Evolutionary conservation across 2,888 invertebrate species (phyloP).

Genomic region (Agonopterix alstromeriana): DNA sequence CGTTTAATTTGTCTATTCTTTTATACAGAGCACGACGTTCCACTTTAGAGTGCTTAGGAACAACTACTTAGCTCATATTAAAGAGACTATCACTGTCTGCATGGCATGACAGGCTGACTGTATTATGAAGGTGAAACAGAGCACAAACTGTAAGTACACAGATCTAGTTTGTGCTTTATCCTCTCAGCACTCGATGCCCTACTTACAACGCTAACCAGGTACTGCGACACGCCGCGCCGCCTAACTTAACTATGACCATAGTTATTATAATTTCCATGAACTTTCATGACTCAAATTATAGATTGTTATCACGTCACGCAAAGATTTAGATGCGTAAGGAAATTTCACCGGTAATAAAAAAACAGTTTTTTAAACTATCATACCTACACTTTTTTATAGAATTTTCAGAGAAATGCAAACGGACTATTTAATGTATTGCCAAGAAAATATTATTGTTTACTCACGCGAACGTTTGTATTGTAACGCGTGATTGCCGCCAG

Average conservation of each 20-base stretch:
- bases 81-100: no score
- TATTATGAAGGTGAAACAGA: constrained; percentile 57
- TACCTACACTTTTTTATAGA: no score
- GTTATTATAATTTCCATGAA: not conserved
- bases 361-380: no score
- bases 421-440: constrained; percentile 19
- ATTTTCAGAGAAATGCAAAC: constrained; percentile 13
- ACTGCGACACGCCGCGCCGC: constrained; percentile 26
- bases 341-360: no score
- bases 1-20: no score
- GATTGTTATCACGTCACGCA: no score
- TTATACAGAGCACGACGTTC: no score
- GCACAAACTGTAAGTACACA: constrained; percentile 40
- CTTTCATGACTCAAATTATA: not conserved
- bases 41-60: no score
- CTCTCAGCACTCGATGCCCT: constrained; percentile 31
- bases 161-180: constrained; percentile 40
- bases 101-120: not conserved
- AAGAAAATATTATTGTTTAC: constrained; percentile 25
- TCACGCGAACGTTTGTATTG: constrained; percentile 43
- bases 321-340: no score
- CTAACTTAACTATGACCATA: not conserved
- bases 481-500: constrained; percentile 53
- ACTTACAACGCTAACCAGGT: constrained; percentile 45
- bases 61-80: no score